phyloP scores from a whole-genome alignment of 1,140 invertebrate species.

The Dryas iulia region DNA sequence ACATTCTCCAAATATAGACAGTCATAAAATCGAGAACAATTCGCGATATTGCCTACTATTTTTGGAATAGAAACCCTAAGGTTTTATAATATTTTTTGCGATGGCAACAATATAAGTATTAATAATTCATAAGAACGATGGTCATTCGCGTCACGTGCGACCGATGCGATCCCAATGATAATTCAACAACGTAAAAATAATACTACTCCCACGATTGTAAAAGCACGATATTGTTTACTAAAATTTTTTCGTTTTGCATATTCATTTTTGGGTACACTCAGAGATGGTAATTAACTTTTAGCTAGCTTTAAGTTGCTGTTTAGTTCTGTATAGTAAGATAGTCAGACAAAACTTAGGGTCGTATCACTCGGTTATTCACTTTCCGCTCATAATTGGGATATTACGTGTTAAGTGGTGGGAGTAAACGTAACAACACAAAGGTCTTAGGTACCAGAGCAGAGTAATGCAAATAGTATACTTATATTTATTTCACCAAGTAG shows the following conservation, averaged over 20 bases:
- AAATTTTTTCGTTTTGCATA: slow-evolving; percentile 32
- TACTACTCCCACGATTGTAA: slow-evolving; percentile 70
- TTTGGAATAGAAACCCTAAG: slow-evolving; percentile 62
- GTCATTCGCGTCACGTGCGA: slow-evolving; percentile 62
- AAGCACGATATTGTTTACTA: slow-evolving; percentile 67
- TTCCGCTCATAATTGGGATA: no score
- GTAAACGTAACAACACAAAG: no score
- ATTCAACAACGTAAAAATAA: slow-evolving; percentile 60
- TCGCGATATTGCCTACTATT: slow-evolving; percentile 58
- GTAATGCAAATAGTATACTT: no score
- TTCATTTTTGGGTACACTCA: background rate
- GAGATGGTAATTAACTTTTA: background rate
- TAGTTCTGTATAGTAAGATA: no score
- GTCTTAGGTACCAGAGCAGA: no score
- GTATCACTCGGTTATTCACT: no score
- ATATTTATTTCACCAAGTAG: no score
- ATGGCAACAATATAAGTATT: slow-evolving; percentile 67
- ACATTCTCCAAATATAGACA: slow-evolving; percentile 59
- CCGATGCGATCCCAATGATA: slow-evolving; percentile 57
- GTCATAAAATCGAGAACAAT: slow-evolving; percentile 59
- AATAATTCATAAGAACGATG: slow-evolving; percentile 72
- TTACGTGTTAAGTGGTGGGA: no score
- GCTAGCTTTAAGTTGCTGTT: no score
- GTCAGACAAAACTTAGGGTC: no score
- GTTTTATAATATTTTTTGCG: slow-evolving; percentile 58